A percentile compares a stretch with the other conserved stretches of the same genome.
Evolutionary conservation across 2,888 invertebrate species (phyloP).

Genomic region (Meloe dianella): DNA sequence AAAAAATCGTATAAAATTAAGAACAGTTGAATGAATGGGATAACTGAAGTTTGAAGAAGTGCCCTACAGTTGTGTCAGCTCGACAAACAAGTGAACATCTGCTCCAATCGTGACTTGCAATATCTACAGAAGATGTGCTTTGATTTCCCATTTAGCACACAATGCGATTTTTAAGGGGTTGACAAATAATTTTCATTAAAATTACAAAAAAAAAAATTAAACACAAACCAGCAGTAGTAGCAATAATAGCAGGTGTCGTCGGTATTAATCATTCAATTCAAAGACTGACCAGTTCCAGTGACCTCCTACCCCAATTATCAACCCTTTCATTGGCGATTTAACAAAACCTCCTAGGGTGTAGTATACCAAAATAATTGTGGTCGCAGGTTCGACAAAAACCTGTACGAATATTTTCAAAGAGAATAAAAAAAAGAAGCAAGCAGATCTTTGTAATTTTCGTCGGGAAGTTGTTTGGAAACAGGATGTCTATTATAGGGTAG

Average conservation of each 20-base stretch:
- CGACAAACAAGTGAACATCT: conserved; percentile 53
- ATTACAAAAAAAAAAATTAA: conserved; percentile 10
- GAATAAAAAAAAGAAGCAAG: too few relatives aligned
- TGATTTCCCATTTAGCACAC: conserved; percentile 37
- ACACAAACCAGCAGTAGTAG: too few relatives aligned
- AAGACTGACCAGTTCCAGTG: too few relatives aligned
- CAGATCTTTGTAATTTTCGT: not conserved
- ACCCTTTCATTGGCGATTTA: conserved; percentile 1
- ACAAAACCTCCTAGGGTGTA: not conserved
- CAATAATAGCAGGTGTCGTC: conserved; percentile 25
- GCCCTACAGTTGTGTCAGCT: conserved; percentile 48
- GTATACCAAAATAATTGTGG: not conserved
- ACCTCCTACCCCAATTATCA: not conserved
- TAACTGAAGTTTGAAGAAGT: conserved; percentile 1
- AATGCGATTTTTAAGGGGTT: conserved; percentile 35
- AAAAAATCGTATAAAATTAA: conserved; percentile 15
- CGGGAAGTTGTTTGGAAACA: conserved; percentile 16
- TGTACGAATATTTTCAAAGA: not conserved
- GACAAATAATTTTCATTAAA: conserved; percentile 23
- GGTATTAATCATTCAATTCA: too few relatives aligned
- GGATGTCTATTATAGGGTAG: conserved; percentile 37
- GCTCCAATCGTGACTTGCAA: conserved; percentile 56
- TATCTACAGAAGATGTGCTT: conserved; percentile 41
- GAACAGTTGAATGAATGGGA: conserved; percentile 14
- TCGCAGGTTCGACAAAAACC: not conserved